phyloP scores from a whole-genome alignment of 1,140 invertebrate species.

The Meloidogyne exigua region DNA sequence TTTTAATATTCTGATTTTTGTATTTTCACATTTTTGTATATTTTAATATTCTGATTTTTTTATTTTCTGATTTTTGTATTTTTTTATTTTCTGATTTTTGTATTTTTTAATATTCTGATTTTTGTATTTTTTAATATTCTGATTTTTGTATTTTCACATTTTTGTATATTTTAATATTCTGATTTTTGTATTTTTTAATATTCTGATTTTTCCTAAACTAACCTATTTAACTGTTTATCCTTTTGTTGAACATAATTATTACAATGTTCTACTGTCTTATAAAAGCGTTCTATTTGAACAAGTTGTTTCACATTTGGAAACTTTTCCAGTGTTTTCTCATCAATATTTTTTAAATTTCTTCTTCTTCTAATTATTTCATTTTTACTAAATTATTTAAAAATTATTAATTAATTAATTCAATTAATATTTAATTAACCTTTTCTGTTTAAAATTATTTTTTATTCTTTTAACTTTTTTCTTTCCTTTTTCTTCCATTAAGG shows the following conservation, averaged over 20 bases:
- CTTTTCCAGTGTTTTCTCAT: conserved; percentile 10
- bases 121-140: no score
- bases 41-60: not conserved
- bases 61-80: not conserved
- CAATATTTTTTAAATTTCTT: conserved; percentile 13
- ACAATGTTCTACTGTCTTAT: not conserved
- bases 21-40: no score
- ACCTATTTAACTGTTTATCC: conserved; percentile 7
- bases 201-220: not conserved
- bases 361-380: not conserved
- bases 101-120: not conserved
- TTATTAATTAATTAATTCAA: no score
- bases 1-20: not conserved
- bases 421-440: not conserved
- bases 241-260: conserved; percentile 8
- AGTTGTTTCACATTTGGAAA: conserved; percentile 17
- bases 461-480: not conserved
- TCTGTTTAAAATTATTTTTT: not conserved
- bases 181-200: no score
- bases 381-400: not conserved
- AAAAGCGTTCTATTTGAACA: conserved; percentile 11
- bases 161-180: no score
- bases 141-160: no score
- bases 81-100: not conserved
- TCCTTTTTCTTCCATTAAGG: not conserved